Conservation (phyloP, 2,888 invertebrate genomes). For the Maniola hyperantus region DNA sequence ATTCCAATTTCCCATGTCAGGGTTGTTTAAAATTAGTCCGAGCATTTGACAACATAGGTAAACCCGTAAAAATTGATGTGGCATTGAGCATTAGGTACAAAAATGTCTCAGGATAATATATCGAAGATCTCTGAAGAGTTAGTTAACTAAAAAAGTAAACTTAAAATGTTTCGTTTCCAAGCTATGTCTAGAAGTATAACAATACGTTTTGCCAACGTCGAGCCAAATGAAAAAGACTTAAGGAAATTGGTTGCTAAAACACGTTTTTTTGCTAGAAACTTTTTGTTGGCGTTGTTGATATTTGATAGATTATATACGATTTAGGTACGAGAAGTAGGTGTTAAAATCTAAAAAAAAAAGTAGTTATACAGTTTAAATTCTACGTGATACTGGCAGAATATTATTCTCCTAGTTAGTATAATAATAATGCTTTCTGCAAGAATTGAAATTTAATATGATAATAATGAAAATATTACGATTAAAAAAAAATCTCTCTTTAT, state of each 20-base stretch:
- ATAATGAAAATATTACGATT: too few relatives aligned
- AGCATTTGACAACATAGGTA: too few relatives aligned
- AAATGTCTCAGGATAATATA: background rate
- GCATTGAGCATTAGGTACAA: too few relatives aligned
- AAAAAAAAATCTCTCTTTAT: too few relatives aligned
- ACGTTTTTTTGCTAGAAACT: background rate
- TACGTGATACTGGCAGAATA: too few relatives aligned
- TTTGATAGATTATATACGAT: background rate
- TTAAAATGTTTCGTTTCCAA: background rate
- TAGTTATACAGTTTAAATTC: too few relatives aligned
- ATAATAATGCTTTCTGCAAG: too few relatives aligned
- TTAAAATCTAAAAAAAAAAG: background rate
- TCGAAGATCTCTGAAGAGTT: background rate
- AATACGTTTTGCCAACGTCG: background rate
- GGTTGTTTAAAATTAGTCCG: too few relatives aligned
- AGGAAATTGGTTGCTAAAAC: background rate
- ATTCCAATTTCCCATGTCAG: too few relatives aligned
- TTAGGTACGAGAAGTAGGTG: background rate
- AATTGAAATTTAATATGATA: too few relatives aligned
- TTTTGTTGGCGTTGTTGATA: background rate
- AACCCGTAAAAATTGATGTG: too few relatives aligned
- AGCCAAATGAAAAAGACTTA: background rate
- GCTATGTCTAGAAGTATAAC: background rate
- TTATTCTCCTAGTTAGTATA: too few relatives aligned
- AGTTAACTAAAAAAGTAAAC: background rate